These are phyloP conservation scores for Arvicanthis niloticus DNA, from an alignment of 2,113 vertebrate species.

Conservation along the genomic window DNA sequence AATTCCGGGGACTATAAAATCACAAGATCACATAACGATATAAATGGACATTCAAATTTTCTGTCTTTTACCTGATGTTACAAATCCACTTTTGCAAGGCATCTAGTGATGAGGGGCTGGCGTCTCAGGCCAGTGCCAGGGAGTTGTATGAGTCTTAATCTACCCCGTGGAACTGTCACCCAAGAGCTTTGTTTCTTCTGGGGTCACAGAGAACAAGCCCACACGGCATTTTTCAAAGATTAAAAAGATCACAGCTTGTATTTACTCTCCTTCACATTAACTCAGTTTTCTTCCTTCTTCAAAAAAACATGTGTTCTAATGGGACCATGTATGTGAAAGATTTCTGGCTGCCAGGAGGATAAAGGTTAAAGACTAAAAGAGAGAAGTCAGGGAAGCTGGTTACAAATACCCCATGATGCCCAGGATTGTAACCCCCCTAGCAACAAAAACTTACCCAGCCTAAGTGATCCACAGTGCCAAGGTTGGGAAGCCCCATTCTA, in stretches of 20 bases:
- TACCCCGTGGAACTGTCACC: neutral
- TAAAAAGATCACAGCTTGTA: neutral
- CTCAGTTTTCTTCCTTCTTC: neutral
- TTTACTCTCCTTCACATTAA: slow-evolving; percentile 19
- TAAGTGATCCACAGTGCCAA: neutral
- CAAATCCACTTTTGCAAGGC: neutral
- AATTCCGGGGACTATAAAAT: neutral
- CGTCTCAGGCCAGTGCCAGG: neutral
- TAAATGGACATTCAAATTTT: neutral
- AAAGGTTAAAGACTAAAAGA: neutral
- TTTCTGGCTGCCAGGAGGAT: neutral
- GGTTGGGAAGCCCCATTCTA: neutral
- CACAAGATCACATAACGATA: neutral
- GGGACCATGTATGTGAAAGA: neutral
- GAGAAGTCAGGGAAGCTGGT: neutral
- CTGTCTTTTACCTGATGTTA: neutral
- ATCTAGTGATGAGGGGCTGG: neutral
- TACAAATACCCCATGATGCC: neutral
- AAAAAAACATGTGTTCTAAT: neutral
- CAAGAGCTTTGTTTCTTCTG: neutral
- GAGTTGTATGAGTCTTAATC: neutral
- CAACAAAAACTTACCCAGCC: neutral
- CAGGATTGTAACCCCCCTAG: neutral
- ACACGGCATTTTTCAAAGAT: neutral
- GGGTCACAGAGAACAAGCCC: neutral